Percentiles rank a stretch among this genome's conserved stretches.
phyloP scores from a whole-genome alignment of 64 coral and sea anemone species.

The Stylophora pistillata region DNA sequence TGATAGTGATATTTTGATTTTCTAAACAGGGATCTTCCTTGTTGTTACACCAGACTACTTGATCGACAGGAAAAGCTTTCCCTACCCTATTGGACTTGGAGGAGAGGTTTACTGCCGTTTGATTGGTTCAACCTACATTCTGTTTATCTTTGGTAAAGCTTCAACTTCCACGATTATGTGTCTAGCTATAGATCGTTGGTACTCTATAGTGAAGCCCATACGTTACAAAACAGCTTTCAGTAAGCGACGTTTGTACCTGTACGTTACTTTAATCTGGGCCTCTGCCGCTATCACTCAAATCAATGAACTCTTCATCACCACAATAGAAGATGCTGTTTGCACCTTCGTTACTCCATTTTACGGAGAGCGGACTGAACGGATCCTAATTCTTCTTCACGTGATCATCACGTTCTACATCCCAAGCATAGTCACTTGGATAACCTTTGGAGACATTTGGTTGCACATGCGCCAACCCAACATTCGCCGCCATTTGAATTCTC shows the following conservation, averaged over 20 bases:
- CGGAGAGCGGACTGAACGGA: slow-evolving; percentile 27
- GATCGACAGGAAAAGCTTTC: slow-evolving; percentile 24
- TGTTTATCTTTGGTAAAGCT: slow-evolving; percentile 58
- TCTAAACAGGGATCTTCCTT: slow-evolving; percentile 38
- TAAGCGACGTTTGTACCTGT: slow-evolving; percentile 21
- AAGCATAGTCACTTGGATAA: slow-evolving; percentile 57
- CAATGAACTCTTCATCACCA: slow-evolving; percentile 59
- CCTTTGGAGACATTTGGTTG: slow-evolving; percentile 40
- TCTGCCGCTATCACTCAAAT: slow-evolving; percentile 47
- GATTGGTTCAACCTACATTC: slow-evolving; percentile 62
- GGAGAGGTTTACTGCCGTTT: slow-evolving; percentile 49
- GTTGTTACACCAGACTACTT: slow-evolving; percentile 58
- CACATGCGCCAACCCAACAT: slow-evolving; percentile 33
- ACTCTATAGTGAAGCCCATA: slow-evolving; percentile 32
- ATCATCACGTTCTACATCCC: slow-evolving; percentile 62
- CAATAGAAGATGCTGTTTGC: slow-evolving; percentile 22
- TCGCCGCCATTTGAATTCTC: slow-evolving; percentile 10
- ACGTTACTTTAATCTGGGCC: slow-evolving; percentile 49
- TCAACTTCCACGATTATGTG: slow-evolving; percentile 56
- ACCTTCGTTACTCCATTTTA: slow-evolving; percentile 41
- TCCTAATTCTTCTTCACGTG: slow-evolving; percentile 53
- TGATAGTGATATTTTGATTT: background rate
- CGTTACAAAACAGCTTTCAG: slow-evolving; percentile 22
- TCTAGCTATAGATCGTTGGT: slow-evolving; percentile 61
- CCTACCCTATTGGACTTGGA: slow-evolving; percentile 24